A percentile compares a stretch with the other conserved stretches of the same genome.
phyloP scores from a whole-genome alignment of 2,888 invertebrate genomes.

The Noctua comes region DNA sequence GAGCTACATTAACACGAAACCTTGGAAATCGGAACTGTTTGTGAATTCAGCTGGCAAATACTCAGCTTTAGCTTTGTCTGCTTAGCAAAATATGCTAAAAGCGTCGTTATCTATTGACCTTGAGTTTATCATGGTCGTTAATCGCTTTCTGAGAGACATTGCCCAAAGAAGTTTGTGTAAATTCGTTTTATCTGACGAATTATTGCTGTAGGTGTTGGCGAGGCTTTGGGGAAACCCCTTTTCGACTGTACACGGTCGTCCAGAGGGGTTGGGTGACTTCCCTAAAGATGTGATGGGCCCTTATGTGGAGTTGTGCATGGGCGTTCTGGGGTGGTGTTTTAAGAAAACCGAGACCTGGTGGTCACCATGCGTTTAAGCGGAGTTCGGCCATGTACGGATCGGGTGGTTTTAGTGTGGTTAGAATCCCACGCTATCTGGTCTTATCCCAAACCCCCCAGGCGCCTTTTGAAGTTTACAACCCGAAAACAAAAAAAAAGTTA shows the following conservation, averaged over 20 bases:
- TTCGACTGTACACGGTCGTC: not conserved
- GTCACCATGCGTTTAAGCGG: not conserved
- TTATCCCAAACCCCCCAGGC: not conserved
- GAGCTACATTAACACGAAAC: slow-evolving; percentile 11
- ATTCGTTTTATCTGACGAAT: slow-evolving; percentile 17
- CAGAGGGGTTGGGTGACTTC: not conserved
- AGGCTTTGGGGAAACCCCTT: not conserved
- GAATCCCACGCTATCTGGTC: not conserved
- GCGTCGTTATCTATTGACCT: slow-evolving; percentile 32
- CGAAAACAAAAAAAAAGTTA: not conserved
- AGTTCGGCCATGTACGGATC: not conserved
- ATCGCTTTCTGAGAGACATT: slow-evolving; percentile 18
- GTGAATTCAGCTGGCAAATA: slow-evolving; percentile 34
- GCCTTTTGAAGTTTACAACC: not conserved
- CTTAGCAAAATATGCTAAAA: slow-evolving; percentile 38
- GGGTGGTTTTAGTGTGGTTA: not conserved
- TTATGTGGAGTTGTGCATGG: not conserved
- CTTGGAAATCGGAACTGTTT: slow-evolving; percentile 33
- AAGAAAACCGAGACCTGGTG: not conserved
- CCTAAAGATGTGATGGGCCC: not conserved
- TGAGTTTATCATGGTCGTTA: slow-evolving; percentile 23
- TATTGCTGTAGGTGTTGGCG: not conserved
- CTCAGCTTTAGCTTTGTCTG: slow-evolving; percentile 1
- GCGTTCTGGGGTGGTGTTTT: not conserved
- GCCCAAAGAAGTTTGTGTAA: slow-evolving; percentile 22